phyloP scores from a whole-genome alignment of 2,888 invertebrate genomes.

The Galerucella nymphaeae region DNA sequence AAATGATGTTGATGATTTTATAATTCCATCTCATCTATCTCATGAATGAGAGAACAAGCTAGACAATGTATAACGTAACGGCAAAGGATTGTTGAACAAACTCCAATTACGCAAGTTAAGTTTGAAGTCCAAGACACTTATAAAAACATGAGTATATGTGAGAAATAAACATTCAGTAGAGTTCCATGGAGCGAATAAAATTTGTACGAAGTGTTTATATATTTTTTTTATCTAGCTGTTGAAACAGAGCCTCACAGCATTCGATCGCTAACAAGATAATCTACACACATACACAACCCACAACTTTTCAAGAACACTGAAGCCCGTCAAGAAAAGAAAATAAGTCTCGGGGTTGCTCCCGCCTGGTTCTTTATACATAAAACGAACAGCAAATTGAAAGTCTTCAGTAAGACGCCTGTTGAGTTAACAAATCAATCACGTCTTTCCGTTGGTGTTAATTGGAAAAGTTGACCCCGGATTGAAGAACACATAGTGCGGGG shows the following conservation, averaged over 20 bases:
- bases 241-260: conserved; percentile 15
- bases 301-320: conserved; percentile 22
- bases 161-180: no score
- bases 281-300: conserved; percentile 16
- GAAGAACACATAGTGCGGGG: conserved; percentile 30
- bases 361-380: conserved; percentile 20
- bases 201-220: conserved; percentile 3
- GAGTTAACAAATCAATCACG: conserved; percentile 62
- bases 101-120: no score
- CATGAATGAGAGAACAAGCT: no score
- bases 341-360: conserved; percentile 33
- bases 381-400: conserved; percentile 23
- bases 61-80: no score
- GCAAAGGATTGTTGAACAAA: no score
- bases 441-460: conserved; percentile 62
- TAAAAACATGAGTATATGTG: no score
- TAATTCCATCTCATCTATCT: no score
- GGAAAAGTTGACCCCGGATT: conserved; percentile 61
- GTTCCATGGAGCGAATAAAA: no score
- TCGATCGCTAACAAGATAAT: conserved; percentile 34
- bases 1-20: no score
- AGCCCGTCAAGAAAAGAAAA: conserved; percentile 28
- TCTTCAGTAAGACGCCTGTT: conserved; percentile 45
- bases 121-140: no score
- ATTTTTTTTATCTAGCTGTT: not conserved